Evolutionary conservation across 2,888 invertebrate genomes (phyloP).

Genomic region (Atrina japonica): DNA sequence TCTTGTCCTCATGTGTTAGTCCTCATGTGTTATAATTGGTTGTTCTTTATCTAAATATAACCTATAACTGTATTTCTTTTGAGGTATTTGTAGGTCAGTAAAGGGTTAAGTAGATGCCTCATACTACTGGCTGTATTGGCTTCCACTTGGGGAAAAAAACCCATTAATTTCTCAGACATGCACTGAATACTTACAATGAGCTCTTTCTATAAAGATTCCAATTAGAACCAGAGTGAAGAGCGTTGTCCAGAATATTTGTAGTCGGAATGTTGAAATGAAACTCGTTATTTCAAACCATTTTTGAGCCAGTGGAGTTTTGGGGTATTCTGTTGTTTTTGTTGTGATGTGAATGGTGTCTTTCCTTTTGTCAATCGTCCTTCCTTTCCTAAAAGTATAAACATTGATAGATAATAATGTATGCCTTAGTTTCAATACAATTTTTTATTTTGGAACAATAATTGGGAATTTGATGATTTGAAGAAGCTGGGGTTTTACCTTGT

Average conservation of each 20-base stretch:
- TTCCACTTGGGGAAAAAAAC: too few relatives aligned
- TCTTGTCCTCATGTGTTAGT: too few relatives aligned
- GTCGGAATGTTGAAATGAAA: conserved; percentile 82
- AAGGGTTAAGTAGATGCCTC: too few relatives aligned
- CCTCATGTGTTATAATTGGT: too few relatives aligned
- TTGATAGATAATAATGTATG: too few relatives aligned
- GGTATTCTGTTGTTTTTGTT: conserved; percentile 36
- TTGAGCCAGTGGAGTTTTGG: conserved; percentile 40
- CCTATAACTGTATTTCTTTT: too few relatives aligned
- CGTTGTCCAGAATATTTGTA: conserved; percentile 84
- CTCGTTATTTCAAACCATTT: conserved; percentile 46
- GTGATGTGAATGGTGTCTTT: conserved; percentile 36
- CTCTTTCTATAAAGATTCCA: conserved; percentile 83
- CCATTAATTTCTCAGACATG: too few relatives aligned
- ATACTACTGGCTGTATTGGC: too few relatives aligned
- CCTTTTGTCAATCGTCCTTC: conserved; percentile 9
- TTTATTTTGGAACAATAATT: not conserved
- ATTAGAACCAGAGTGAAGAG: conserved; percentile 83
- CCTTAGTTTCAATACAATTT: not conserved
- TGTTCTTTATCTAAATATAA: too few relatives aligned
- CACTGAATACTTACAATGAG: conserved; percentile 63
- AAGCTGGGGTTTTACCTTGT: too few relatives aligned
- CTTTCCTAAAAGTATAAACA: conserved; percentile 24
- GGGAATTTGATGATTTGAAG: too few relatives aligned
- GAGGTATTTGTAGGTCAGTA: too few relatives aligned